Evolutionary conservation across 2,888 invertebrate species (phyloP).

Genomic region (Salticus scenicus): DNA sequence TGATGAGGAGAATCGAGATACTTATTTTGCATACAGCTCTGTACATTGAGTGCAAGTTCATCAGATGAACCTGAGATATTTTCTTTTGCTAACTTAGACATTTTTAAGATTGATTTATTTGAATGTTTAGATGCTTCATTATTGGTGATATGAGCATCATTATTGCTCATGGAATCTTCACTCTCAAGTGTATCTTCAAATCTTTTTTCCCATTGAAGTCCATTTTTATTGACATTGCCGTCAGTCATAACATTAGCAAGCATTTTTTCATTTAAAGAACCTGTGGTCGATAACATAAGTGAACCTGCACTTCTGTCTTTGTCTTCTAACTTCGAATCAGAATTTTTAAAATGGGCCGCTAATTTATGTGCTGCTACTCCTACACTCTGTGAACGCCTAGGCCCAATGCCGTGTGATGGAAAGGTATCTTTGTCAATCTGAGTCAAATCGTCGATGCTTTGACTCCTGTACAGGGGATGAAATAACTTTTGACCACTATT

Average conservation of each 20-base stretch:
- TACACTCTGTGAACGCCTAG: conserved; percentile 55
- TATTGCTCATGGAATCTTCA: conserved; percentile 4
- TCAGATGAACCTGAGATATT: background rate
- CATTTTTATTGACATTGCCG: conserved; percentile 17
- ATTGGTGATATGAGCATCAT: background rate
- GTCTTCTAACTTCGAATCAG: conserved; percentile 27
- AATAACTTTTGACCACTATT: conserved; percentile 73
- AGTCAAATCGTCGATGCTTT: conserved; percentile 85
- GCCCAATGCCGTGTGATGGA: conserved; percentile 43
- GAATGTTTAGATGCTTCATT: background rate
- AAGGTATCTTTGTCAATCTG: conserved; percentile 77
- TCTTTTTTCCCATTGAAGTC: conserved; percentile 54
- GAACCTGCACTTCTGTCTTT: conserved; percentile 10
- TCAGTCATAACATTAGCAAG: conserved; percentile 61
- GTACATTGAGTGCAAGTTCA: background rate
- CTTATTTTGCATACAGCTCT: background rate
- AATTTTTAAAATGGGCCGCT: conserved; percentile 41
- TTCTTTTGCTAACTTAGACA: background rate
- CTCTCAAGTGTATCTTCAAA: conserved; percentile 61
- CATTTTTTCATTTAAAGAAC: conserved; percentile 69
- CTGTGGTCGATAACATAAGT: conserved; percentile 46
- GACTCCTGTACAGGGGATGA: conserved; percentile 83
- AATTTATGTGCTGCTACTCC: conserved; percentile 58
- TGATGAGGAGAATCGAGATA: conserved; percentile 2
- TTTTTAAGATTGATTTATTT: background rate